Evolutionary conservation across 2,888 invertebrate genomes (phyloP).

Genomic region (Clitarchus hookeri): DNA sequence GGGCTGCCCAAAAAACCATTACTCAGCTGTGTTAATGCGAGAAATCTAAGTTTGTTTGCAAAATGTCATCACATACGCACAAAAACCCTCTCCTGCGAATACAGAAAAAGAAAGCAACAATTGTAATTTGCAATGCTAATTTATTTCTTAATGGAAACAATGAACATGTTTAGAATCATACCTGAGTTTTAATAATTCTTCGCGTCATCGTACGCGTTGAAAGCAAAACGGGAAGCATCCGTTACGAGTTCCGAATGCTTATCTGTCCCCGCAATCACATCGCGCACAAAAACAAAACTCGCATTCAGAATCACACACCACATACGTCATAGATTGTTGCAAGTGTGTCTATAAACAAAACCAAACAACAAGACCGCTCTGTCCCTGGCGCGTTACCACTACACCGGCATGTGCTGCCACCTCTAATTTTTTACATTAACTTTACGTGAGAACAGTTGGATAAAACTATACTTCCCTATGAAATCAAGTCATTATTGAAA

Average conservation of each 20-base stretch:
- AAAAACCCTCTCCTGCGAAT: neutral
- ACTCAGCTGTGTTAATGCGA: neutral
- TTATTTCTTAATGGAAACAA: neutral
- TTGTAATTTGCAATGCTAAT: neutral
- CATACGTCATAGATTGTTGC: neutral
- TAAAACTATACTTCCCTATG: neutral
- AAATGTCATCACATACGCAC: neutral
- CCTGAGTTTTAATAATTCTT: neutral
- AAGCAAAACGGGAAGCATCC: neutral
- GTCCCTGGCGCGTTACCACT: neutral
- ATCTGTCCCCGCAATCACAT: neutral
- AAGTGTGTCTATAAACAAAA: slow-evolving; percentile 3
- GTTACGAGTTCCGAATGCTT: neutral
- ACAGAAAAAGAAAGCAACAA: neutral
- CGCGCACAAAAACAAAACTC: neutral
- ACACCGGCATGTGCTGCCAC: neutral
- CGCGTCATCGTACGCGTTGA: neutral
- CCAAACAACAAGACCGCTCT: neutral
- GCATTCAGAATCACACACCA: neutral
- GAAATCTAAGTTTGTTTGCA: neutral
- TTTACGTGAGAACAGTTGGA: neutral
- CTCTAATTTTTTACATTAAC: neutral
- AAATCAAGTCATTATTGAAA: neutral
- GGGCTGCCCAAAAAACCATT: slow-evolving; percentile 35
- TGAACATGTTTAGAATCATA: neutral